Percentiles rank a stretch among this genome's conserved stretches.
phyloP scores from a whole-genome alignment of 2,888 invertebrate species.

The Leucophenga maculata region DNA sequence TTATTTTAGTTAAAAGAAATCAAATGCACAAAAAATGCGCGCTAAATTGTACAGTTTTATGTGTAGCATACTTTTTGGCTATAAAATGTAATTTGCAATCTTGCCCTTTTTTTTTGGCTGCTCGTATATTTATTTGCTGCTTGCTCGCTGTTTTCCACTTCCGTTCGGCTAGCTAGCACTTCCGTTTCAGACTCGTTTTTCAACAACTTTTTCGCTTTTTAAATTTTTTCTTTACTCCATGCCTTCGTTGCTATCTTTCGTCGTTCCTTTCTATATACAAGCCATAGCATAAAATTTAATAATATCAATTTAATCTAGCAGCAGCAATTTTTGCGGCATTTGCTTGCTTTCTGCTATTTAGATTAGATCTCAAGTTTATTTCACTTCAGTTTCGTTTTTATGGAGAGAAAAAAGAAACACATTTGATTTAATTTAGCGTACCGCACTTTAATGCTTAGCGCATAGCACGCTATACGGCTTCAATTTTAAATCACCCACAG shows the following conservation, averaged over 20 bases:
- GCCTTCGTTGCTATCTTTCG: background rate
- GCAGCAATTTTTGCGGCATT: background rate
- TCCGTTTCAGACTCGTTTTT: constrained; percentile 4
- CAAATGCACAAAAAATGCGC: too few species aligned
- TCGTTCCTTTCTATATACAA: background rate
- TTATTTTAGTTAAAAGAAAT: too few species aligned
- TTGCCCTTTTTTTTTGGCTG: background rate
- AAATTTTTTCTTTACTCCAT: background rate
- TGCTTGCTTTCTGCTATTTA: constrained; percentile 26
- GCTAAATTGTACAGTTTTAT: constrained; percentile 1
- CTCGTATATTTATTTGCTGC: background rate
- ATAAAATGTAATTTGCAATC: background rate
- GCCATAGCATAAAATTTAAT: constrained; percentile 44
- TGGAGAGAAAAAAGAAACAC: background rate
- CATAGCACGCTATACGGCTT: too few species aligned
- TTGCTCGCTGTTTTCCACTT: background rate
- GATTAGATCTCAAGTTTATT: constrained; percentile 48
- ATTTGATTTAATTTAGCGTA: background rate
- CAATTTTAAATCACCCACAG: too few species aligned
- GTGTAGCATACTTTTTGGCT: background rate
- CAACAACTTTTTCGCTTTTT: background rate
- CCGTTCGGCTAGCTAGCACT: background rate
- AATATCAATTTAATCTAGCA: constrained; percentile 41
- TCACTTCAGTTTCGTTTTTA: constrained; percentile 34
- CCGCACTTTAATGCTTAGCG: too few species aligned